These are phyloP conservation scores for Amphiduros pacificus DNA, from an alignment of 2,888 invertebrate genomes.

Conservation along the genomic window DNA sequence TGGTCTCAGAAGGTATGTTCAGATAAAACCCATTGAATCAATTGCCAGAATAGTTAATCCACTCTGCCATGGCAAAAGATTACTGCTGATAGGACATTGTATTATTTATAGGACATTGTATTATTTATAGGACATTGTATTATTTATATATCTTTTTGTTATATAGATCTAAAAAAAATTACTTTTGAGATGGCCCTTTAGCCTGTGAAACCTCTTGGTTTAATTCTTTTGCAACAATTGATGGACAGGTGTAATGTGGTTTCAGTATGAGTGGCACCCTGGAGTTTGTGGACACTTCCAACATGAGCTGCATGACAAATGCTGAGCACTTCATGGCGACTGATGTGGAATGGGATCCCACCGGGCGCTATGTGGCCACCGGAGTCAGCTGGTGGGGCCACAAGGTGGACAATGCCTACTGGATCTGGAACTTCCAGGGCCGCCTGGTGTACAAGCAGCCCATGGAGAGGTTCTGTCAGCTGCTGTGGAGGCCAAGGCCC, in stretches of 20 bases:
- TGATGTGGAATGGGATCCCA: slow-evolving; percentile 99
- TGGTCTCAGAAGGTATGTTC: slow-evolving; percentile 73
- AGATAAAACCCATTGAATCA: too few species aligned
- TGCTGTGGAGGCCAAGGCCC: slow-evolving; percentile 94
- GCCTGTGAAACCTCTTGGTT: too few species aligned
- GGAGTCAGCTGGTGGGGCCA: slow-evolving; percentile 94
- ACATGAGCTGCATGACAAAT: slow-evolving; percentile 92
- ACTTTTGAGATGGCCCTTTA: too few species aligned
- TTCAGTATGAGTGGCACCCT: slow-evolving; percentile 73
- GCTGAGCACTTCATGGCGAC: slow-evolving; percentile 90
- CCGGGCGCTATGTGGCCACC: slow-evolving; percentile 95
- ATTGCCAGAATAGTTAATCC: too few species aligned
- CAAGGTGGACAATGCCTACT: slow-evolving; percentile 83
- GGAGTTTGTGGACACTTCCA: slow-evolving; percentile 93
- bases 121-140: too few species aligned
- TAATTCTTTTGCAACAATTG: too few species aligned
- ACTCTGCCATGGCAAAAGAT: too few species aligned
- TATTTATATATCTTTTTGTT: too few species aligned
- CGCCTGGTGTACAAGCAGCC: slow-evolving; percentile 77
- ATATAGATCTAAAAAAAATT: too few species aligned
- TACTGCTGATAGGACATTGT: too few species aligned
- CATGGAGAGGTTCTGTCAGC: slow-evolving; percentile 90
- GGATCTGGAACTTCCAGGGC: slow-evolving; percentile 97
- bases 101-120: too few species aligned
- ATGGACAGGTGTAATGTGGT: slow-evolving; percentile 12